Evolutionary conservation across 2,888 invertebrate genomes (phyloP).

Genomic region (Lepidonotus clava): DNA sequence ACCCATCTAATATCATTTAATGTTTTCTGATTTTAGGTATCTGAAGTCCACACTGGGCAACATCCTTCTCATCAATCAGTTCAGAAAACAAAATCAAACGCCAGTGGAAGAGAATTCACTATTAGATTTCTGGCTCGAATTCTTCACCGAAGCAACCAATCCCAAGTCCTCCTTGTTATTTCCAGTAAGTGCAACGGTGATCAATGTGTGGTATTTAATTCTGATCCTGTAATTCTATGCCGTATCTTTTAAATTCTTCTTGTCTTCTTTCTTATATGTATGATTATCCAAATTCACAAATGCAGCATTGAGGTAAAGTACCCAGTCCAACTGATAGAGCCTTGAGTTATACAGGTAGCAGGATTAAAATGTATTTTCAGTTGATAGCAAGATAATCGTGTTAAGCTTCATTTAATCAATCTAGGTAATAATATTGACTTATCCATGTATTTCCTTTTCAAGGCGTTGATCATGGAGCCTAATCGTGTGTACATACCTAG

Average conservation of each 20-base stretch:
- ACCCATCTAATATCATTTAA: not conserved
- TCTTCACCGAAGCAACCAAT: conserved; percentile 96
- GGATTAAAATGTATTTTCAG: too few relatives aligned
- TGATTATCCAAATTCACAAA: too few relatives aligned
- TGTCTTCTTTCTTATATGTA: too few relatives aligned
- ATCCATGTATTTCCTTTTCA: conserved; percentile 56
- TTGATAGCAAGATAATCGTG: too few relatives aligned
- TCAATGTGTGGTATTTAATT: too few relatives aligned
- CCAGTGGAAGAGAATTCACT: conserved; percentile 80
- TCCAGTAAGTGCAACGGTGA: conserved; percentile 85
- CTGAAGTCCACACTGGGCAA: conserved; percentile 87
- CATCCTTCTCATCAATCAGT: conserved; percentile 91
- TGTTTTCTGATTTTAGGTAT: conserved; percentile 83
- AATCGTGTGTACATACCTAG: conserved; percentile 95
- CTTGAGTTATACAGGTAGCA: too few relatives aligned
- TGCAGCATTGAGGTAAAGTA: too few relatives aligned
- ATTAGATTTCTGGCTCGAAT: conserved; percentile 99
- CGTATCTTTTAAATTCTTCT: too few relatives aligned
- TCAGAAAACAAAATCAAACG: conserved; percentile 60
- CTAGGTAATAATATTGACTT: too few relatives aligned
- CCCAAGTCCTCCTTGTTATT: conserved; percentile 85
- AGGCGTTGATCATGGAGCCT: conserved; percentile 88
- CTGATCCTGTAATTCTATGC: too few relatives aligned
- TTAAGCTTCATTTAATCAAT: too few relatives aligned
- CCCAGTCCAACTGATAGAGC: too few relatives aligned